phyloP scores from a whole-genome alignment of 2,797 vertebrate genomes.

The Cirrhinus molitorella region DNA sequence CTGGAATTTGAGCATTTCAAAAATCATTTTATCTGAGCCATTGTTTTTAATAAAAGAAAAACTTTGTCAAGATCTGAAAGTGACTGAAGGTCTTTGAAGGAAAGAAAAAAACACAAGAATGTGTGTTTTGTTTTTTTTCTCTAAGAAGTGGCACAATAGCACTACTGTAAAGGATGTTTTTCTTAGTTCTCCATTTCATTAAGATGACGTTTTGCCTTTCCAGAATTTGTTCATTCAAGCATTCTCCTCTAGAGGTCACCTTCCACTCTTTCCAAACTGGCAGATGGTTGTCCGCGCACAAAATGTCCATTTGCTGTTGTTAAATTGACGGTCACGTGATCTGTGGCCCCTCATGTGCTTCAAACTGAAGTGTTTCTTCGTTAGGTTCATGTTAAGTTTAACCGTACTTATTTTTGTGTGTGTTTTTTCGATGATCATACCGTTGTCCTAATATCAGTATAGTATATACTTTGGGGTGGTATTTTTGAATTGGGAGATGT shows the following conservation, averaged over 20 bases:
- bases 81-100: conserved; percentile 11
- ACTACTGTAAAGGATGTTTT: background rate
- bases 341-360: conserved; percentile 56
- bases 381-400: conserved; percentile 42
- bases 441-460: conserved; percentile 41
- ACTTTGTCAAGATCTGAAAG: background rate
- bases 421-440: conserved; percentile 31
- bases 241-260: conserved; percentile 59
- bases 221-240: conserved; percentile 39
- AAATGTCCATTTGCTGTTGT: conserved; percentile 47
- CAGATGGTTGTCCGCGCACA: conserved; percentile 47
- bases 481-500: conserved; percentile 41
- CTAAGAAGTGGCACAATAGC: background rate
- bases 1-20: background rate
- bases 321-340: conserved; percentile 26
- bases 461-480: conserved; percentile 19
- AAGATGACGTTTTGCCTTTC: background rate
- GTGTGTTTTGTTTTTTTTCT: background rate
- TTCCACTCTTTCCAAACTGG: conserved; percentile 32
- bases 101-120: background rate
- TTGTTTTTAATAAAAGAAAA: background rate
- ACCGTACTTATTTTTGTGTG: conserved; percentile 42
- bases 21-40: conserved; percentile 3
- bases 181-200: background rate
- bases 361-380: conserved; percentile 62